phyloP scores from a whole-genome alignment of 2,113 vertebrate species.

The Platysternon megacephalum region DNA sequence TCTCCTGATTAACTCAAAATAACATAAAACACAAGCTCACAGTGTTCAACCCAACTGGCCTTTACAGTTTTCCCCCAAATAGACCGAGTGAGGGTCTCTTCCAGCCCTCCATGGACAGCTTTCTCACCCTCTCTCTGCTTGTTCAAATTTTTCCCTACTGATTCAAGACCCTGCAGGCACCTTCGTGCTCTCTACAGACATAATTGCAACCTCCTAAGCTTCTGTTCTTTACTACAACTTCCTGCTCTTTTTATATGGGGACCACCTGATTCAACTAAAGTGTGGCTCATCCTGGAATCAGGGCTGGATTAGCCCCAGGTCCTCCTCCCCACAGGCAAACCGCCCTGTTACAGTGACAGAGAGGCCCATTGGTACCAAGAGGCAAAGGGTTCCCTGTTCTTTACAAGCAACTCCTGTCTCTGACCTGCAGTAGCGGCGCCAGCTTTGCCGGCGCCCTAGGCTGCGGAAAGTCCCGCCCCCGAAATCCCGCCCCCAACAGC shows the following conservation, averaged over 20 bases:
- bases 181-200: neutral
- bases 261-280: neutral
- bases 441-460: too few species aligned
- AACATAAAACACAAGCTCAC: neutral
- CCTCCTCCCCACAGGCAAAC: too few species aligned
- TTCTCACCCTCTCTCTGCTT: neutral
- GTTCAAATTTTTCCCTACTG: neutral
- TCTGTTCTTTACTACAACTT: neutral
- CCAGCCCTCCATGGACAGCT: neutral
- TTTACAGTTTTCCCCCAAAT: neutral
- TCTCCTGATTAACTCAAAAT: neutral
- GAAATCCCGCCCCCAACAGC: too few species aligned
- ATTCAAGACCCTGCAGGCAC: neutral
- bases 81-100: neutral
- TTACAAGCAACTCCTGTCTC: neutral
- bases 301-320: too few species aligned
- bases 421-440: too few species aligned
- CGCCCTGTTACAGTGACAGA: too few species aligned
- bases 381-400: neutral
- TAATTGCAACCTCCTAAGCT: neutral
- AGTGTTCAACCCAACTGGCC: neutral
- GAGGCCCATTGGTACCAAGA: neutral
- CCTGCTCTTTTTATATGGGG: neutral
- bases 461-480: too few species aligned
- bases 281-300: too few species aligned